Evolutionary conservation across 2,113 vertebrate genomes (phyloP).

Genomic region (Zosterops hypoxanthus): DNA sequence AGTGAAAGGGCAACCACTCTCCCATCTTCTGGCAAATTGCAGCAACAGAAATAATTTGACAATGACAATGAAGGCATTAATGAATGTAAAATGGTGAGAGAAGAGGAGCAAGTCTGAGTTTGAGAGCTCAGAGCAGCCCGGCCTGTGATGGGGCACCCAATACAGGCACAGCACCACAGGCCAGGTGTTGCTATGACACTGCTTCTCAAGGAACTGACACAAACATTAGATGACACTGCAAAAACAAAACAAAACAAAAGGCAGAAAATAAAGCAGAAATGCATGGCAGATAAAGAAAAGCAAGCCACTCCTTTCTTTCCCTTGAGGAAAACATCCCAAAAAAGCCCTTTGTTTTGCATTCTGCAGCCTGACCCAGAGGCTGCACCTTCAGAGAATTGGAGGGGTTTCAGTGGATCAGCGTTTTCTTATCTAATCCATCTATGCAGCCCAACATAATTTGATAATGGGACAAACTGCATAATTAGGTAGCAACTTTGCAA

Average conservation of each 20-base stretch:
- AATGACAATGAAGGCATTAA: background rate
- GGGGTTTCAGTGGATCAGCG: background rate
- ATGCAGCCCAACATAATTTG: background rate
- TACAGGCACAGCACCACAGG: background rate
- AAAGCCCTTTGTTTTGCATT: background rate
- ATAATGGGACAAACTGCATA: background rate
- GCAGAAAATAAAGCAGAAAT: slow-evolving; percentile 37
- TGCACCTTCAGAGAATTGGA: background rate
- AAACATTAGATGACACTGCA: background rate
- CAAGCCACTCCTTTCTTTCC: background rate
- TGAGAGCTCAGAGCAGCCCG: background rate
- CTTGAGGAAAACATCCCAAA: background rate
- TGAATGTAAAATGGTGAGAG: background rate
- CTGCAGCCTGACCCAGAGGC: background rate
- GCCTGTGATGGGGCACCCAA: background rate
- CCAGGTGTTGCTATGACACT: background rate
- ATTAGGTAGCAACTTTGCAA: background rate
- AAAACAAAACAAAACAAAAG: background rate
- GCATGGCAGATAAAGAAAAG: background rate
- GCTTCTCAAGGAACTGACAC: background rate
- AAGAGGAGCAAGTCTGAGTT: background rate
- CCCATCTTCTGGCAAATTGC: background rate
- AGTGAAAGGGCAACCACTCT: background rate
- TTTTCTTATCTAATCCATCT: background rate
- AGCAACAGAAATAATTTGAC: background rate